Evolutionary conservation across 2,113 vertebrate species (phyloP).

Genomic region (Sorex araneus): DNA sequence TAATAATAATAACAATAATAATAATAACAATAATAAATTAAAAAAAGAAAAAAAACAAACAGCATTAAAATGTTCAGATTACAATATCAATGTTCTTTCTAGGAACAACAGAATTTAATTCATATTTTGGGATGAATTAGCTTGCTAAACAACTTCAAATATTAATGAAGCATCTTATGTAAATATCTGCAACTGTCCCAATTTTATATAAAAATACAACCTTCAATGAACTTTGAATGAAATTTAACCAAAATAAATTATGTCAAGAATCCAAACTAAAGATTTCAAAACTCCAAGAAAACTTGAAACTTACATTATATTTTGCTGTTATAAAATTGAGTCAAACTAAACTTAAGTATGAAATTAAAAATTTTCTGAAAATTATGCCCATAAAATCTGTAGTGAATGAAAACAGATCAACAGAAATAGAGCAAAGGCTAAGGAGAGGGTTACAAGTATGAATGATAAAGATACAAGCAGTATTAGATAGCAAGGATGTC

Average conservation of each 20-base stretch:
- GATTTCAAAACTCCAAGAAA: conserved; percentile 32
- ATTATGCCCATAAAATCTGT: neutral
- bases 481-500: no score
- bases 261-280: no score
- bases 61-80: no score
- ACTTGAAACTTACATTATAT: conserved; percentile 52
- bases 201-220: conserved; percentile 5
- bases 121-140: neutral
- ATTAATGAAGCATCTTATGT: neutral
- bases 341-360: neutral
- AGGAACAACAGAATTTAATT: neutral
- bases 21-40: no score
- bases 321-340: conserved; percentile 44
- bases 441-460: no score
- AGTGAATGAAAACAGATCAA: no score
- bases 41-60: no score
- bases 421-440: no score
- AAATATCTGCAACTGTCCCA: neutral
- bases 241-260: conserved; percentile 23
- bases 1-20: no score
- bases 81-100: neutral
- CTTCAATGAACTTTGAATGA: conserved; percentile 42
- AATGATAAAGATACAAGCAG: no score
- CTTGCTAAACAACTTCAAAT: conserved; percentile 48
- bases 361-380: conserved; percentile 50